Evolutionary conservation across 2,888 invertebrate species (phyloP), one percentile per base, ranked within the genome.

Genomic region (Perizoma affinitatum): DNA sequence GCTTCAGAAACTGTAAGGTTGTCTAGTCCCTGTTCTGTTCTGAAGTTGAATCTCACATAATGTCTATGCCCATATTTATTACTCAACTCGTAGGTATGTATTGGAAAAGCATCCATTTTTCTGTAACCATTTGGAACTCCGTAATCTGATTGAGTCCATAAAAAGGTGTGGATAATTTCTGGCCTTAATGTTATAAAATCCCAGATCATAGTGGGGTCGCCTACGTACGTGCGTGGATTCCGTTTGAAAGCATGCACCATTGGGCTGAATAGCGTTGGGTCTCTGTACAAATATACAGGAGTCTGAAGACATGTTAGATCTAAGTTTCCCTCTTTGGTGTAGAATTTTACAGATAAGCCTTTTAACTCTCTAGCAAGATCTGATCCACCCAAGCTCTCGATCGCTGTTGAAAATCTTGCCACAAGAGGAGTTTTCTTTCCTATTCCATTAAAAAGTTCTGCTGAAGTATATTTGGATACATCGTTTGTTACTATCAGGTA

Each of bases 71-170:
- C 94, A 4, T 94, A 84, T 9, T 88, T 93, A 83, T 98, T 98
- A 35, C 97, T 94, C 65, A 98, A 81, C 82, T 97, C 97, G 84
- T 96, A 98, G 0, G 97, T 96, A 82, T 98, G 98, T 0, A 96
- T 96, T 5, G 97, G 96, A 73, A 96, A 98, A 44, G 96, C 97
- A 76, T 98, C 96, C 97, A 98, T 98, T 81, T 95, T 95, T 35
- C 97, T 94, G 83, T 94, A 95, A 4, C 97, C 97, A 81, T 97
- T 96, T 0, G 98, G 98, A 66, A 96, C 96, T 34, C 98, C 98
- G 69, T 96, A 94, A 85, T 98, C 98, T 6, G 96, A 93, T 76
- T 97, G 96, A 66, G 96, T 84, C 85, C 97, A 95, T 82, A 96
- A 91, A n/a, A 94, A 89, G 74, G 96, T 44, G 78, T 97, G 97